phyloP scores from a whole-genome alignment of 2,888 invertebrate genomes.

The Metacarcinus magister region DNA sequence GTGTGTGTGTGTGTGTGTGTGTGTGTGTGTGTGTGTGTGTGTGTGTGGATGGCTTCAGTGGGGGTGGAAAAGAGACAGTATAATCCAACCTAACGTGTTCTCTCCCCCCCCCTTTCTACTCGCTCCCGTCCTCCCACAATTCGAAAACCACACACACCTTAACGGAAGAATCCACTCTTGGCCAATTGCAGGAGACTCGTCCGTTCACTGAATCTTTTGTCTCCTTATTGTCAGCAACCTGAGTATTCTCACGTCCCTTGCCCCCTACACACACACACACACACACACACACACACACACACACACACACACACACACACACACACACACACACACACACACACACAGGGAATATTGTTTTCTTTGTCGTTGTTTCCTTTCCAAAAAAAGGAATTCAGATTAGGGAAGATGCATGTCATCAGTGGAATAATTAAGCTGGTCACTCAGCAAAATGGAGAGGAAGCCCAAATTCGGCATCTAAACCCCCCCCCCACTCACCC shows the following conservation, averaged over 20 bases:
- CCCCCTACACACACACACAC: neutral
- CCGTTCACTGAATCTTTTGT: constrained; percentile 14
- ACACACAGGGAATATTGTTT: neutral
- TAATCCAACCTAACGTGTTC: neutral
- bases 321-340: neutral
- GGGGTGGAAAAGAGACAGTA: neutral
- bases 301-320: neutral
- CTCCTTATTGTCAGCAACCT: neutral
- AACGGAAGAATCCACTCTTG: constrained; percentile 40
- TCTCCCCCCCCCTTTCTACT: neutral
- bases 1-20: constrained; percentile 47
- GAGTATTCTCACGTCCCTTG: constrained; percentile 6
- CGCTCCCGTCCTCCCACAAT: neutral
- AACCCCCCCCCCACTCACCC: neutral
- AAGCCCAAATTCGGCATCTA: neutral
- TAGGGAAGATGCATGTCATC: neutral
- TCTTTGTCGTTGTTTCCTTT: neutral
- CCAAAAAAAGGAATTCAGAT: neutral
- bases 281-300: constrained; percentile 44
- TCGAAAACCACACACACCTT: neutral
- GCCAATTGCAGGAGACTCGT: constrained; percentile 19
- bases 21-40: neutral
- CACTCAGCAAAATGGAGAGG: neutral
- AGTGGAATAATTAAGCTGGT: neutral
- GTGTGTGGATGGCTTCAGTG: neutral